A percentile compares a stretch with the other conserved stretches of the same genome.
Evolutionary conservation across 2,797 vertebrate genomes (phyloP).

Genomic region (Phoeniculus purpureus): DNA sequence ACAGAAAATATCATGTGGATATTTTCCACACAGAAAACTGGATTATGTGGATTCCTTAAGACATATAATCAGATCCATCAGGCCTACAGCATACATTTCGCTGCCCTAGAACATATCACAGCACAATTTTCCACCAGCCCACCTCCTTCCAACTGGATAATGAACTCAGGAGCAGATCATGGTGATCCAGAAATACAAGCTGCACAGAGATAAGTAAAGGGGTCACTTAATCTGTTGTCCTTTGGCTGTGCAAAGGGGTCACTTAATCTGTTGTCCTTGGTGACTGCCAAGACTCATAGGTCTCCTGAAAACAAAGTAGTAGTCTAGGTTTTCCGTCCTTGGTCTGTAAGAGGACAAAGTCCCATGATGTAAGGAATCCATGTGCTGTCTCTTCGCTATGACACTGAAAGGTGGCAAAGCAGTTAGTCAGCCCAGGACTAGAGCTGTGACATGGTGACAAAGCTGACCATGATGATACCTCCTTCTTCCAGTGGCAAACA

Average conservation of each 20-base stretch:
- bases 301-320: conserved; percentile 22
- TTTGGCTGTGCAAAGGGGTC: neutral
- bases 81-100: neutral
- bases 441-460: neutral
- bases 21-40: neutral
- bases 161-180: neutral
- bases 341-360: neutral
- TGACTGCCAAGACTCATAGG: neutral
- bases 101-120: neutral
- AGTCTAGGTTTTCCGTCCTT: neutral
- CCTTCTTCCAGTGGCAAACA: conserved; percentile 65
- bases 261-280: conserved; percentile 28
- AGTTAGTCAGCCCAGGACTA: neutral
- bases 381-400: neutral
- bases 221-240: conserved; percentile 27
- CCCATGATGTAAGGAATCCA: neutral
- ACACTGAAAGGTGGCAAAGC: neutral
- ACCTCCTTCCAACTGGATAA: neutral
- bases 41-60: neutral
- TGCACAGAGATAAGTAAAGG: neutral
- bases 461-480: neutral
- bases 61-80: neutral
- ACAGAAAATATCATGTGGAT: neutral
- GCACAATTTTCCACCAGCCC: neutral
- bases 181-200: conserved; percentile 7